phyloP scores from a whole-genome alignment of 2,888 invertebrate species.

The Agrochola circellaris region DNA sequence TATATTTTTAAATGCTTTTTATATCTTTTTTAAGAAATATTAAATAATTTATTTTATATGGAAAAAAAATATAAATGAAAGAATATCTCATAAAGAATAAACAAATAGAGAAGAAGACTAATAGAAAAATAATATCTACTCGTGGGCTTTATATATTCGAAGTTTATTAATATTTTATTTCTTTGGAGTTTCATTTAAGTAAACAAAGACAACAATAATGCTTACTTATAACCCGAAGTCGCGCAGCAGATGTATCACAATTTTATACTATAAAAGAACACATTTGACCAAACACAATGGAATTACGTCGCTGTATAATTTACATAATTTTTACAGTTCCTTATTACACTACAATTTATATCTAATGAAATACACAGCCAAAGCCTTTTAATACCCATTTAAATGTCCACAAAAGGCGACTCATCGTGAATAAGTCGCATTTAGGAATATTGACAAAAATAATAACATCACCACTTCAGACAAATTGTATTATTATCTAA shows the following conservation, averaged over 20 bases:
- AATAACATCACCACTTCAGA: conserved; percentile 21
- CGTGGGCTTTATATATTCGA: not conserved
- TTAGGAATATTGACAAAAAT: conserved; percentile 33
- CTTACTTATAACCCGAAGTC: conserved; percentile 22
- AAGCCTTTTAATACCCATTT: conserved; percentile 52
- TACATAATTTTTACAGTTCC: conserved; percentile 18
- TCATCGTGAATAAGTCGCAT: conserved; percentile 24
- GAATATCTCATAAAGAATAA: not conserved
- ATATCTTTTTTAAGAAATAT: too few relatives aligned
- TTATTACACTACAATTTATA: conserved; percentile 25
- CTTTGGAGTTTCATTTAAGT: conserved; percentile 22
- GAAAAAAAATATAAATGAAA: not conserved
- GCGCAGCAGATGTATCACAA: conserved; percentile 41
- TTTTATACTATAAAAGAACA: conserved; percentile 36
- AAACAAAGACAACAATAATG: not conserved
- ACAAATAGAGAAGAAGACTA: not conserved
- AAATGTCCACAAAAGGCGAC: conserved; percentile 29
- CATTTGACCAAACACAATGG: conserved; percentile 12
- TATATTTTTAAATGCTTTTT: too few relatives aligned
- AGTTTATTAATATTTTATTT: not conserved
- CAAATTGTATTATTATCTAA: conserved; percentile 18
- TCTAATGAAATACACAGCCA: conserved; percentile 60
- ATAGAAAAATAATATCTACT: not conserved
- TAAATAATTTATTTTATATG: too few relatives aligned
- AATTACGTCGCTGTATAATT: conserved; percentile 19